Evolutionary conservation across 2,797 vertebrate genomes (phyloP), one percentile per base, ranked within the genome.

Genomic region (Microhierax caerulescens): DNA sequence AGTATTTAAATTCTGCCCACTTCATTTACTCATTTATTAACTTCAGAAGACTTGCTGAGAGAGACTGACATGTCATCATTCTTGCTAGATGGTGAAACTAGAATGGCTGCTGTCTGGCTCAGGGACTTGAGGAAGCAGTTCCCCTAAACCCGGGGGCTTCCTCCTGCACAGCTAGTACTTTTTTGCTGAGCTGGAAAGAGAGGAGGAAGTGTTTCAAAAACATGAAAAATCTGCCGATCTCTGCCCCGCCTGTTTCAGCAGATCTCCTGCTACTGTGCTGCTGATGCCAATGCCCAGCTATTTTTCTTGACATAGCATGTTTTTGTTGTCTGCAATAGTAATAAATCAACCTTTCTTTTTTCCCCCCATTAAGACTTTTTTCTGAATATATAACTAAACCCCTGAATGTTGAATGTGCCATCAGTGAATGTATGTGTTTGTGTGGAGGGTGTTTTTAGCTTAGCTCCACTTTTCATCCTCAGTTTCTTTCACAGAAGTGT

Each of bases 1-100:
- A 87, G 95, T 96, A 96, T 97, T 94, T 96, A 96, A 97, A 97
- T 95, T 77, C 96, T 97, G 90, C 96, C 95, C 97, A 96, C 94
- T 94, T 94, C 79, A 92, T 96, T 95, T 94, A 91, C 95, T 94
- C 94, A 30, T 82, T 96, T 95, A 96, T 97, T 96, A 97, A 96
- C 96, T 96, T 93, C 56, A 12, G 45, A 56, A 95, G 88, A 82
- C 95, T 95, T 78, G 86, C 86, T 83, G 94, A 92, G 95, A 88
- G 94, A 90, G 64, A 10, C 93, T 89, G 92, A 74, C 77, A 8
- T 82, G 68, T 91, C 95, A 70, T 85, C 83, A 12, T 85, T 95
- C 86, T 82, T 1, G 9, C 80, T 87, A 14, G 67, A 82, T 80
- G 94, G 77, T 88, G 84, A 65, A 93, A 96, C 92, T 70, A 60